Evolutionary conservation across 2,113 vertebrate genomes (phyloP).

Genomic region (Brevimyrus niger): DNA sequence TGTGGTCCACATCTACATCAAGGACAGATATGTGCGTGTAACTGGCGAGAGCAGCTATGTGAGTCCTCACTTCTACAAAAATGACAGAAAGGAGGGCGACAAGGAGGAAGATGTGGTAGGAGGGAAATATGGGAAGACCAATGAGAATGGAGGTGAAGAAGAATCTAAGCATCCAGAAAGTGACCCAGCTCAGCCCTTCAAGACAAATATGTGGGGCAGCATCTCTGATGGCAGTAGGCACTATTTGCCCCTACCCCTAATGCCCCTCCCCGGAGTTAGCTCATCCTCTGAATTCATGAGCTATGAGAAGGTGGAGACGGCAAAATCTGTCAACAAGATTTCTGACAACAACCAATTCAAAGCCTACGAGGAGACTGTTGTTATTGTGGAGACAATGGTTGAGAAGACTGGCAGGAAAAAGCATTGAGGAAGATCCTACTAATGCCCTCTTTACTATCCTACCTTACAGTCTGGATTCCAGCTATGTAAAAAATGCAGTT

Average conservation of each 20-base stretch:
- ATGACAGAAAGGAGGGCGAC: constrained; percentile 31
- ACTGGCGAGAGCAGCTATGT: constrained; percentile 69
- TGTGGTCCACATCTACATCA: constrained; percentile 64
- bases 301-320: constrained; percentile 85
- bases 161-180: constrained; percentile 16
- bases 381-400: constrained; percentile 81
- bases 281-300: constrained; percentile 63
- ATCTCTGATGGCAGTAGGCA: constrained; percentile 22
- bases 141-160: constrained; percentile 48
- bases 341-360: constrained; percentile 68
- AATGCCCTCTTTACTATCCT: neutral
- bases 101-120: constrained; percentile 41
- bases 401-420: constrained; percentile 89
- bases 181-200: constrained; percentile 17
- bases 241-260: constrained; percentile 11
- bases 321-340: constrained; percentile 83
- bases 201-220: constrained; percentile 33
- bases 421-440: constrained; percentile 43
- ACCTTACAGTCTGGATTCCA: neutral
- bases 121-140: constrained; percentile 15
- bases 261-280: constrained; percentile 43
- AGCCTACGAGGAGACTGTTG: constrained; percentile 79
- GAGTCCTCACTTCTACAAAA: constrained; percentile 64
- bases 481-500: neutral
- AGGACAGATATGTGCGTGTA: constrained; percentile 77